Evolutionary conservation across 2,113 vertebrate genomes (phyloP), one percentile per base, ranked within the genome.

Genomic region (Petroica traversi): DNA sequence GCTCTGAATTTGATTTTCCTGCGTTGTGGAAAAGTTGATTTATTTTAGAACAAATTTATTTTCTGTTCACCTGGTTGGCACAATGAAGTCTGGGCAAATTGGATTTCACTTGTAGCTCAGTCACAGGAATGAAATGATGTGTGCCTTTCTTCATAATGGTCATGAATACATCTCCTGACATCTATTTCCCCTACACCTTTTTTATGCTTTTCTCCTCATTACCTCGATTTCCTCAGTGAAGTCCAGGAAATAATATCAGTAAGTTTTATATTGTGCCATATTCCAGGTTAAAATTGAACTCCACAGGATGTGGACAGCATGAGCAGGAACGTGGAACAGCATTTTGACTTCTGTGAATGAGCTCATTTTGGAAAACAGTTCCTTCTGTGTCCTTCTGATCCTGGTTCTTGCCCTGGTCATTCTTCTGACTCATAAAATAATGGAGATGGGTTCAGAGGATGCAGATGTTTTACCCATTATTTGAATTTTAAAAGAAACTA

Each of bases 61-160:
- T 85, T 93, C 46, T 95, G 73, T 94, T 96, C 36, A 62, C 67
- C 19, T 59, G 62, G 43, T 85, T 94, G 95, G 29, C 82, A 80
- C 63, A 83, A 61, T 83, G 82, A 83, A 88, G 90, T 43, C 55
- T 63, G 31, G 36, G 55, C 36, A 95, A 91, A 93, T 82, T 88
- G 45, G 58, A 79, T 97, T 94, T 89, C 49, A 36, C 46, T 79
- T 19, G 0, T 57, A 58, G 92, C 43, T 94, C 46, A 52, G 85
- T 63, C 51, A 40, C 38, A 90, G 63, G 66, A 94, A 75, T 19
- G 62, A 74, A 79, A 12, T 73, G 49, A 63, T 72, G 38, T 66
- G 66, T 22, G 29, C 51, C 45, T 76, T 66, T 85, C 10, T 58
- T 82, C 71, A 41, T 82, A 51, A 62, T 83, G 66, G 51, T 14